Conservation (phyloP, 2,797 vertebrate species). For the Microctenopoma stevenorrisi region DNA sequence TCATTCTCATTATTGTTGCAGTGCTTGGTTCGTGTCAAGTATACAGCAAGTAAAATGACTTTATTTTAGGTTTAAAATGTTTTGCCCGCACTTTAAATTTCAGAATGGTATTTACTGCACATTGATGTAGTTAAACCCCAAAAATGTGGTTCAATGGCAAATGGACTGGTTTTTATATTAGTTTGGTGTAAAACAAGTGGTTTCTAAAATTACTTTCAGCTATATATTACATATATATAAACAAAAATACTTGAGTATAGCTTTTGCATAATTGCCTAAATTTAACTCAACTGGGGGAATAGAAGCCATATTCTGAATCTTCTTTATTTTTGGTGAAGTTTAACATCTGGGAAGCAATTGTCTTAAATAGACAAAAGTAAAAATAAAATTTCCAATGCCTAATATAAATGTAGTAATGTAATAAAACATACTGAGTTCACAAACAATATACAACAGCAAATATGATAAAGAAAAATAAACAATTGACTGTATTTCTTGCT, state of each 20-base stretch:
- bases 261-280: too few species aligned
- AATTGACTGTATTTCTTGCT: constrained; percentile 9
- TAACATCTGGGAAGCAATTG: constrained; percentile 10
- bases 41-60: background rate
- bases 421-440: constrained; percentile 30
- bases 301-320: constrained; percentile 17
- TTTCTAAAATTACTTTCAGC: background rate
- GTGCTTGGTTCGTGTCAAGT: background rate
- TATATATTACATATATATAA: background rate
- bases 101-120: background rate
- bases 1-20: too few species aligned
- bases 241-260: background rate
- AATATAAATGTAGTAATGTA: constrained; percentile 26
- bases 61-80: background rate
- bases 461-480: constrained; percentile 10
- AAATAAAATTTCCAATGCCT: constrained; percentile 14
- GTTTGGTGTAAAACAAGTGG: background rate
- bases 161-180: too few species aligned
- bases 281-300: constrained; percentile 18
- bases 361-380: constrained; percentile 21
- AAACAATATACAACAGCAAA: constrained; percentile 43
- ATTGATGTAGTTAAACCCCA: background rate
- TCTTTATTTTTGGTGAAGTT: constrained; percentile 27
- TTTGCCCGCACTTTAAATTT: background rate
- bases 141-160: too few species aligned